Base-by-base conservation (phyloP, 2,113 vertebrate species). In the Romanogobio albipinnatus region DNA sequence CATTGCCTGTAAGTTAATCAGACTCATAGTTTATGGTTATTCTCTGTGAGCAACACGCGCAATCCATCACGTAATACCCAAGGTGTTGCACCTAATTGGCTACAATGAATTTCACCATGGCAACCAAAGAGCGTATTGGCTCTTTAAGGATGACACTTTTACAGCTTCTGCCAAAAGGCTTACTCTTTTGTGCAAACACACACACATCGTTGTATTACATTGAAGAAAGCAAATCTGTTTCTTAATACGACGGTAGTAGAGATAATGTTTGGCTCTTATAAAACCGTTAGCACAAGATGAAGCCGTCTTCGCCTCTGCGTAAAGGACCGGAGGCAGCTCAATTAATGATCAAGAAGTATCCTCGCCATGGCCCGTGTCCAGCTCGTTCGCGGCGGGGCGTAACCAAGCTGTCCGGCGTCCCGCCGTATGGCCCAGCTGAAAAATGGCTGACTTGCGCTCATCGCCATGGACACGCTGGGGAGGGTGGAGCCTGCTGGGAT, bases 261-360 rank as follows among this genome's bases (percentile, higher is more conserved):
- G 43, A 61, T 24, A 43, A 61, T 77, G 51, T n/a, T 10, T 13
- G 17, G 15, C 75, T 77, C 29, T 77, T 56, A 58, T 77, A 39
- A 58, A 76, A 58, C 10, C 0, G 9, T 47, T 49, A 47, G 59
- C 15, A 15, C 5, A 11, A 47, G 13, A 80, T 80, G 43, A 49
- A 80, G 61, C 49, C 9, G 15, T 49, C 39, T 77, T 22, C 53
- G 76, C 61, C 88, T 88, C 85, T 89, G 87, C 89, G 89, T 91
- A 89, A 91, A 87, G 92, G 89, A 86, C 90, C 90, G 86, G 90
- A 89, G 88, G 89, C 90, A 91, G 91, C 81, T 90, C 89, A 90
- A 91, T 93, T 93, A 88, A 81, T 87, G 87, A 90, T 92, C 92
- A 93, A 91, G 92, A 92, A 92, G 88, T 89, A 87, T 85, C 88